Evolutionary conservation across 2,888 invertebrate species (phyloP).

Genomic region (Amblyjoppa proteus): DNA sequence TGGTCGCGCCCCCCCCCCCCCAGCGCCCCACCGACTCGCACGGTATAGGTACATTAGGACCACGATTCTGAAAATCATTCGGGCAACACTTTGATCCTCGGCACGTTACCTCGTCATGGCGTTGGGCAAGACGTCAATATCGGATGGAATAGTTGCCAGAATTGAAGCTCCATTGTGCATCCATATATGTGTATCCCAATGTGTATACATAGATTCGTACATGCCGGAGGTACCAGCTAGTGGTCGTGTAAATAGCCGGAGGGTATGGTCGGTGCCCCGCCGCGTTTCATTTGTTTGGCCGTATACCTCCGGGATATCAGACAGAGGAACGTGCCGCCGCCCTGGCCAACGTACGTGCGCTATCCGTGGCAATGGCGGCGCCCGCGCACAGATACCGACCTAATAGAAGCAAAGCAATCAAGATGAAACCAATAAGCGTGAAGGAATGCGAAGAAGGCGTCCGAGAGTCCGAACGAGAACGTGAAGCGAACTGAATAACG

Average conservation of each 20-base stretch:
- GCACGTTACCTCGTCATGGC: not conserved
- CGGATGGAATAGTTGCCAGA: slow-evolving; percentile 3
- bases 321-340: slow-evolving; percentile 77
- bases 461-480: slow-evolving; percentile 65
- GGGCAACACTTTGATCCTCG: slow-evolving; percentile 10
- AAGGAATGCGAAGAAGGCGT: slow-evolving; percentile 84
- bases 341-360: slow-evolving; percentile 37
- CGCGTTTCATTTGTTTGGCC: slow-evolving; percentile 80
- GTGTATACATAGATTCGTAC: not conserved
- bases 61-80: slow-evolving; percentile 20
- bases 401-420: slow-evolving; percentile 83
- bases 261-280: slow-evolving; percentile 30
- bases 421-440: slow-evolving; percentile 84
- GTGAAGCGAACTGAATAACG: slow-evolving; percentile 47
- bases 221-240: not conserved
- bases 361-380: slow-evolving; percentile 55
- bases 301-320: slow-evolving; percentile 79
- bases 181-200: not conserved
- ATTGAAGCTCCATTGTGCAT: not conserved
- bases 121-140: not conserved
- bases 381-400: slow-evolving; percentile 77
- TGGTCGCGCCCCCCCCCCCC: not conserved
- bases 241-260: slow-evolving; percentile 8
- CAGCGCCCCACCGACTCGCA: slow-evolving; percentile 25
- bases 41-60: not conserved